Percentiles rank a stretch among this genome's conserved stretches.
These are phyloP conservation scores for Eugnorisma glareosa DNA, from an alignment of 2,888 invertebrate genomes.

Conservation along the genomic window DNA sequence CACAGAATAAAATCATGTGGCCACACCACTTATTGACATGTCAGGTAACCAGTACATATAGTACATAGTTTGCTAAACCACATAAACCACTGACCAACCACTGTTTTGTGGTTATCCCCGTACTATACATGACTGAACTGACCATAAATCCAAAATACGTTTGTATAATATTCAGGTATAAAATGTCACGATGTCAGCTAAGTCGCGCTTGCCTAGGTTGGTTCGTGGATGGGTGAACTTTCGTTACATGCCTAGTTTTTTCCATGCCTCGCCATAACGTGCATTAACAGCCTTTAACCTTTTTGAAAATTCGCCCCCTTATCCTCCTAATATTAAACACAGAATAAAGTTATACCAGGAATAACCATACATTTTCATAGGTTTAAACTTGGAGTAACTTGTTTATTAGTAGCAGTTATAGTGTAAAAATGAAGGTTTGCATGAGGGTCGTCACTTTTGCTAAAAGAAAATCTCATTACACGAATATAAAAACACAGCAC, in stretches of 20 bases:
- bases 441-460: too few species aligned
- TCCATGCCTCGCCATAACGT: too few species aligned
- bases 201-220: neutral
- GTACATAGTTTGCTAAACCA: slow-evolving; percentile 15
- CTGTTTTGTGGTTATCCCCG: slow-evolving; percentile 19
- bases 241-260: neutral
- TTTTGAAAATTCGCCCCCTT: too few species aligned
- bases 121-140: neutral
- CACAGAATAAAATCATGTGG: neutral
- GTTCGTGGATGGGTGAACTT: neutral
- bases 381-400: too few species aligned
- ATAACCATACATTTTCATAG: too few species aligned
- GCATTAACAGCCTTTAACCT: too few species aligned
- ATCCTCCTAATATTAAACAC: too few species aligned
- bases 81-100: neutral
- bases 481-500: neutral
- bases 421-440: too few species aligned
- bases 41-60: neutral
- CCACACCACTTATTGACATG: neutral
- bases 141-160: neutral
- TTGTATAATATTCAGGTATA: neutral
- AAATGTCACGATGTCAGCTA: neutral
- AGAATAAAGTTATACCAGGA: too few species aligned
- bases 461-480: neutral
- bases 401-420: too few species aligned